Conservation (phyloP, 1,140 invertebrate genomes). For the Carposina sasakii region DNA sequence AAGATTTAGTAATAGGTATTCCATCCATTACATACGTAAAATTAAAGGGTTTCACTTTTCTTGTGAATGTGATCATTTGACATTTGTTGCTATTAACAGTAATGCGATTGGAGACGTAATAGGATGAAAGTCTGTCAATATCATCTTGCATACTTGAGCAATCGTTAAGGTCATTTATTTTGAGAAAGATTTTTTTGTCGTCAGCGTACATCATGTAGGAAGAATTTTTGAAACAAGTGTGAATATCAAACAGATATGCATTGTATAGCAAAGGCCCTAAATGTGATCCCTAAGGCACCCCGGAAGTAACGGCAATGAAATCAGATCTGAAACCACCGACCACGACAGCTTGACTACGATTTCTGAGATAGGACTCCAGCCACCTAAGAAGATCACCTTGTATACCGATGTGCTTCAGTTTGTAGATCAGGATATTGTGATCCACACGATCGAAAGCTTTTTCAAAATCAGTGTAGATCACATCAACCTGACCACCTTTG, state of each 20-base stretch:
- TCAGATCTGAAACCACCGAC: background rate
- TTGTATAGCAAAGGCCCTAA: slow-evolving; percentile 3
- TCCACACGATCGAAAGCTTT: slow-evolving; percentile 15
- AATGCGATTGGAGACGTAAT: too few relatives aligned
- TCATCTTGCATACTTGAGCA: too few relatives aligned
- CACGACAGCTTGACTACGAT: background rate
- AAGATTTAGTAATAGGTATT: too few relatives aligned
- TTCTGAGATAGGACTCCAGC: slow-evolving; percentile 4
- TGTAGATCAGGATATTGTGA: background rate
- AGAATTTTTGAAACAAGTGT: background rate
- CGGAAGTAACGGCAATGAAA: background rate
- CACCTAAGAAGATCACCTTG: slow-evolving; percentile 8
- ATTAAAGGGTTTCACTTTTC: too few relatives aligned
- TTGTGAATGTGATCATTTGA: too few relatives aligned
- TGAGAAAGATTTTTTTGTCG: too few relatives aligned
- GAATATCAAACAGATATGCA: slow-evolving; percentile 1
- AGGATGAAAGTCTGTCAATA: too few relatives aligned
- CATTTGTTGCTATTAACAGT: too few relatives aligned
- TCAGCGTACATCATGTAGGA: slow-evolving; percentile 1
- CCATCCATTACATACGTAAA: too few relatives aligned
- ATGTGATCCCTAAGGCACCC: slow-evolving; percentile 1
- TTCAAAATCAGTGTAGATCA: slow-evolving; percentile 14
- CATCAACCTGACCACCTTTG: slow-evolving; percentile 6
- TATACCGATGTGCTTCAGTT: slow-evolving; percentile 1
- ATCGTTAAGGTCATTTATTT: too few relatives aligned